Percentiles rank a stretch among this genome's conserved stretches.
phyloP scores from a whole-genome alignment of 2,888 invertebrate genomes.

The Cybosia mesomella region DNA sequence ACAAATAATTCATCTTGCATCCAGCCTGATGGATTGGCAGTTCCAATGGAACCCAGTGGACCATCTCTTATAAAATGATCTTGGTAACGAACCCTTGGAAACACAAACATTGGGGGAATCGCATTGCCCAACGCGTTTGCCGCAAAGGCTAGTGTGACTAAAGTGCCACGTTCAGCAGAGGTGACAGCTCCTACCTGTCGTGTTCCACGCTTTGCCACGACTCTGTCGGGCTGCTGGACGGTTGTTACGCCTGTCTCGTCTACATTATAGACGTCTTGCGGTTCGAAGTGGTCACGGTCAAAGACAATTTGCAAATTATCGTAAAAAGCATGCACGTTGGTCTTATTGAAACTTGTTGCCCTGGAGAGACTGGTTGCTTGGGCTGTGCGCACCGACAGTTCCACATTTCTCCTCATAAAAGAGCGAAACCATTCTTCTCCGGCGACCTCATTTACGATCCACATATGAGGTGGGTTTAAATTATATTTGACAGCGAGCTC shows the following conservation, averaged over 20 bases:
- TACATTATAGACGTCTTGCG: no score
- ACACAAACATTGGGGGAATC: constrained; percentile 55
- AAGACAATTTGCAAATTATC: constrained; percentile 3
- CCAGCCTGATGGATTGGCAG: constrained; percentile 31
- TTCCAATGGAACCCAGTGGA: constrained; percentile 45
- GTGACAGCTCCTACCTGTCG: constrained; percentile 59
- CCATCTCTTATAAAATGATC: constrained; percentile 48
- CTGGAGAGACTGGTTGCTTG: neutral
- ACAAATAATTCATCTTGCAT: constrained; percentile 50
- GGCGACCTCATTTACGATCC: no score
- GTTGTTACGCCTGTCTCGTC: no score
- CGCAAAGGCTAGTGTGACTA: constrained; percentile 57
- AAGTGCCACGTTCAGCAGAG: constrained; percentile 62
- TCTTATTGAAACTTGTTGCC: constrained; percentile 17
- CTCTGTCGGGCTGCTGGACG: constrained; percentile 7
- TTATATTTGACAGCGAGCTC: no score
- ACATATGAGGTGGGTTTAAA: no score
- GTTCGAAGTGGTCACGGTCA: no score
- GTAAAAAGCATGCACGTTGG: constrained; percentile 22
- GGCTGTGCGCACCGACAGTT: no score
- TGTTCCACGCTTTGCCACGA: neutral
- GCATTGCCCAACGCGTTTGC: constrained; percentile 55
- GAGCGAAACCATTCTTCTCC: no score
- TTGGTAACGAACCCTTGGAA: constrained; percentile 46
- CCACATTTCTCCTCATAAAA: no score